These are phyloP conservation scores for Syrista parreyssii DNA, from an alignment of 2,888 invertebrate genomes.

Conservation along the genomic window DNA sequence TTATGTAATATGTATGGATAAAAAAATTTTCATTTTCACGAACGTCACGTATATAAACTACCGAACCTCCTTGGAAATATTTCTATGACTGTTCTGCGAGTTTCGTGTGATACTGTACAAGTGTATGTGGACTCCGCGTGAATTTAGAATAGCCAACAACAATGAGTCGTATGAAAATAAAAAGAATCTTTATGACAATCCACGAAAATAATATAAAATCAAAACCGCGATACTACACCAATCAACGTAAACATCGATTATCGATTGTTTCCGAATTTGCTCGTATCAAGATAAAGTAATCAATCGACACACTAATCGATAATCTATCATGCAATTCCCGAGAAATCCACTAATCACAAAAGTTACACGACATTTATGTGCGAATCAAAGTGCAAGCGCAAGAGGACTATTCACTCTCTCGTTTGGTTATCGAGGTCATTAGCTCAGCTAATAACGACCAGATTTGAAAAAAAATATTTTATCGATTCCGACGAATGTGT, in stretches of 20 bases:
- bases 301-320: too few relatives aligned
- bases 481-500: background rate
- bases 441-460: background rate
- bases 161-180: background rate
- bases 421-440: background rate
- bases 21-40: background rate
- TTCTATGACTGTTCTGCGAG: background rate
- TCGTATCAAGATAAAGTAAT: background rate
- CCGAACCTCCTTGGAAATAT: background rate
- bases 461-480: background rate
- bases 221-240: background rate
- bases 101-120: background rate
- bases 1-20: background rate
- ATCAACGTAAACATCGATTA: background rate
- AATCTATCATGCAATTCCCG: background rate
- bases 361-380: background rate
- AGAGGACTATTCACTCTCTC: background rate
- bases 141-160: background rate
- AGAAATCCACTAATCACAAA: background rate
- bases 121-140: background rate
- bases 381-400: background rate
- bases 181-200: background rate
- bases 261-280: background rate
- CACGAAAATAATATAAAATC: background rate
- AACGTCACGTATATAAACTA: background rate